These are phyloP conservation scores for Eupithecia dodoneata DNA, from an alignment of 2,888 invertebrate genomes.

Conservation along the genomic window DNA sequence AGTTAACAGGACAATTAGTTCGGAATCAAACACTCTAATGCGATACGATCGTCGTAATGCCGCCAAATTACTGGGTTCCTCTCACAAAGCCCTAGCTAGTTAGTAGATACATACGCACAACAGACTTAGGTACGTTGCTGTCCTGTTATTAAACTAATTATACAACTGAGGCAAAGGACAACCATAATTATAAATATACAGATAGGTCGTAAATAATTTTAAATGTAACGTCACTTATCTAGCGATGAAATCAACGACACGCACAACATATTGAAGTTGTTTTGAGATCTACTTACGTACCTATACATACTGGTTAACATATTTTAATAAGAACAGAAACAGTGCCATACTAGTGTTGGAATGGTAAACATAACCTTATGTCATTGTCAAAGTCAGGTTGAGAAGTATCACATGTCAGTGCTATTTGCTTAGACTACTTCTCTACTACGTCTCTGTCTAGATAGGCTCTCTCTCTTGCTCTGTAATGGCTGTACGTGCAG, in stretches of 20 bases:
- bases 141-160: constrained; percentile 56
- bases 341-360: too few species aligned
- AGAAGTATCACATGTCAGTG: too few species aligned
- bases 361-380: too few species aligned
- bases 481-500: too few species aligned
- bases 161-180: not conserved
- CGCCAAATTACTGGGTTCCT: constrained; percentile 34
- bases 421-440: too few species aligned
- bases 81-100: constrained; percentile 47
- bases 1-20: constrained; percentile 15
- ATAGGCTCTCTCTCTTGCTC: too few species aligned
- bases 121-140: constrained; percentile 48
- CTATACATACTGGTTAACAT: not conserved
- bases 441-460: too few species aligned
- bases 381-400: too few species aligned
- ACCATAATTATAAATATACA: not conserved
- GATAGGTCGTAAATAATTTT: not conserved
- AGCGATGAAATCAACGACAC: not conserved
- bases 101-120: constrained; percentile 46
- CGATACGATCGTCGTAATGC: constrained; percentile 16
- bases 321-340: not conserved
- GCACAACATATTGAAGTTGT: not conserved
- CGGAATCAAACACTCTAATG: constrained; percentile 25
- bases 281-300: not conserved
- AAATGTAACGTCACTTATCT: not conserved